Evolutionary conservation across 1,140 invertebrate species (phyloP).

Genomic region (Drosophila bifasciata): DNA sequence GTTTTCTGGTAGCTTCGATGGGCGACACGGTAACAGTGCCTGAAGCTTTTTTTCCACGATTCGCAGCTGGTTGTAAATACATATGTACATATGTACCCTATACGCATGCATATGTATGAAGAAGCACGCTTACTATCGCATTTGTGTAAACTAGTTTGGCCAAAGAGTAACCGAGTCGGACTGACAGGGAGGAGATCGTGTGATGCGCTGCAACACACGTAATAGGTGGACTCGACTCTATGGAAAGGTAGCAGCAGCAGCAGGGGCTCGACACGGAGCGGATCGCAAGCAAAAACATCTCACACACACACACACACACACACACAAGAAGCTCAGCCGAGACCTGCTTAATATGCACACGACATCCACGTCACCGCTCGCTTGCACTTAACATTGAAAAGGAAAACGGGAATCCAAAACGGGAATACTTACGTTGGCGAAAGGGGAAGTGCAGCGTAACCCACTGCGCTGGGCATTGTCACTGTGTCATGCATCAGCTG

Average conservation of each 20-base stretch:
- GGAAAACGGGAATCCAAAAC: slow-evolving; percentile 5
- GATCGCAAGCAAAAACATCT: slow-evolving; percentile 17
- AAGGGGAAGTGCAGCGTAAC: too few species aligned
- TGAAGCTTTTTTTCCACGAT: slow-evolving; percentile 12
- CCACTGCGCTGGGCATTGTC: too few species aligned
- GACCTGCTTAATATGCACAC: slow-evolving; percentile 30
- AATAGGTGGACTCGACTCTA: slow-evolving; percentile 22
- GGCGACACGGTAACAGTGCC: too few species aligned
- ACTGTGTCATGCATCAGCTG: too few species aligned
- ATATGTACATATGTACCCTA: background rate
- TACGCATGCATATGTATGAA: slow-evolving; percentile 8
- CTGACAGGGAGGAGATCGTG: slow-evolving; percentile 55
- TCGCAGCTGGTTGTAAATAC: slow-evolving; percentile 23
- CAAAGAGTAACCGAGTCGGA: slow-evolving; percentile 21
- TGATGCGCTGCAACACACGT: slow-evolving; percentile 46
- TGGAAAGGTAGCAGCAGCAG: background rate
- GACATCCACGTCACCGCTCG: slow-evolving; percentile 40
- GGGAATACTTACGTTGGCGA: slow-evolving; percentile 7
- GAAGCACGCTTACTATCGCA: background rate
- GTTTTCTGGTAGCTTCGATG: slow-evolving; percentile 39
- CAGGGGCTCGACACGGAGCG: slow-evolving; percentile 11
- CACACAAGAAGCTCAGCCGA: background rate
- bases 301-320: background rate
- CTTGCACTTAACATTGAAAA: slow-evolving; percentile 55
- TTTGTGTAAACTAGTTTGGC: slow-evolving; percentile 54